phyloP scores from a whole-genome alignment of 92 coral and sea anemone species.

The Palythoa grandis region DNA sequence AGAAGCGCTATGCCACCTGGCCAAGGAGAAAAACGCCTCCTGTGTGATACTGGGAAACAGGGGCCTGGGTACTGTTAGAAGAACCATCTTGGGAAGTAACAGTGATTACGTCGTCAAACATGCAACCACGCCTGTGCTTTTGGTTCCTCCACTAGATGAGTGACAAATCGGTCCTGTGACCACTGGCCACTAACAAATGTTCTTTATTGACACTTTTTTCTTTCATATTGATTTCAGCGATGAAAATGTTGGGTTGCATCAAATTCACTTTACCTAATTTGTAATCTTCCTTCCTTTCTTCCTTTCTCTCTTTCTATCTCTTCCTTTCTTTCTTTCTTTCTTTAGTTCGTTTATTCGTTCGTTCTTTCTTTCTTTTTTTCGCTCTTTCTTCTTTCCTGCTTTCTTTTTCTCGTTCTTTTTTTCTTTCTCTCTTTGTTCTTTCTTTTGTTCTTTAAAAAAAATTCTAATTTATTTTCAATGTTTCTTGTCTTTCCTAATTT shows the following conservation, averaged over 20 bases:
- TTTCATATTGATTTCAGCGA: too few species aligned
- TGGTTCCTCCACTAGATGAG: conserved; percentile 4
- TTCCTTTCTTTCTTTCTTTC: too few species aligned
- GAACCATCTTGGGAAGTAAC: conserved; percentile 29
- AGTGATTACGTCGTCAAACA: conserved; percentile 36
- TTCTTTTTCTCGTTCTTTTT: neutral
- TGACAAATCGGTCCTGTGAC: neutral
- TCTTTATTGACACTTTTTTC: too few species aligned
- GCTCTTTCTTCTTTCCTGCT: neutral
- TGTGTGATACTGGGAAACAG: conserved; percentile 38
- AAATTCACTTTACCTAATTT: too few species aligned
- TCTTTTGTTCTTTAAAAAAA: neutral
- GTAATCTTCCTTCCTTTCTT: too few species aligned
- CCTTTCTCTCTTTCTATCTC: too few species aligned
- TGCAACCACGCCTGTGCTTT: conserved; percentile 19
- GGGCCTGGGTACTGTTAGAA: conserved; percentile 5
- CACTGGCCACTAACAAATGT: neutral
- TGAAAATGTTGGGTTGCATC: too few species aligned
- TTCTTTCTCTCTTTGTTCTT: neutral
- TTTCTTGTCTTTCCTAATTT: too few species aligned
- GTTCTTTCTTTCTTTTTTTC: neutral
- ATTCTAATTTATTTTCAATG: too few species aligned
- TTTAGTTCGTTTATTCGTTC: too few species aligned
- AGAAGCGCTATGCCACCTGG: conserved; percentile 35
- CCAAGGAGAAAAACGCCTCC: conserved; percentile 4